Percentiles rank a stretch among this genome's conserved stretches.
Conservation (phyloP, 2,888 invertebrate species). For the Nephrocerus scutellatus region DNA sequence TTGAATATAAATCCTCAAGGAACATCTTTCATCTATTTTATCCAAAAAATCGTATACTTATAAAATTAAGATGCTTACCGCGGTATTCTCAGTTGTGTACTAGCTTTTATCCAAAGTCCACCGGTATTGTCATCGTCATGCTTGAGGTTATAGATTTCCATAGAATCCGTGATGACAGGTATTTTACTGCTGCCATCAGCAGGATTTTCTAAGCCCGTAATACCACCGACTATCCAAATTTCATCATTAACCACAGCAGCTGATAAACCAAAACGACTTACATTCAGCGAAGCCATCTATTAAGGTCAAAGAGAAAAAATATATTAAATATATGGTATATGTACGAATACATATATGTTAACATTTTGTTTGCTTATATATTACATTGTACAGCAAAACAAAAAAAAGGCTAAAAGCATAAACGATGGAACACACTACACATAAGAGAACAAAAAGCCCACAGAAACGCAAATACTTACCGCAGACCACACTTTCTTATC, state of each 20-base stretch:
- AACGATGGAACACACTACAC: no score
- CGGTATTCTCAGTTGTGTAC: slow-evolving; percentile 22
- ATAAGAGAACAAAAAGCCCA: no score
- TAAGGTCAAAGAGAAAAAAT: background rate
- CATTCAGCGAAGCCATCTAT: slow-evolving; percentile 29
- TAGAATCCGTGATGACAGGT: slow-evolving; percentile 28
- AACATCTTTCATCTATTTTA: no score
- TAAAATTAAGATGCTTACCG: slow-evolving; percentile 18
- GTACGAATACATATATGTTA: background rate
- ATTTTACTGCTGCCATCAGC: no score
- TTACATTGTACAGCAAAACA: background rate
- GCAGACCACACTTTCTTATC: slow-evolving; percentile 27
- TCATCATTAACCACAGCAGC: slow-evolving; percentile 33
- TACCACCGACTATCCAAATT: slow-evolving; percentile 69
- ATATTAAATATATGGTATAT: background rate
- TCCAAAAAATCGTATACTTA: slow-evolving; percentile 11
- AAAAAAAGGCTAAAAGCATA: background rate
- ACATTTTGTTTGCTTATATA: background rate
- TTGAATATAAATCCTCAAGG: no score
- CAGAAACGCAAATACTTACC: no score
- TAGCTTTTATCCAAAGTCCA: slow-evolving; percentile 22
- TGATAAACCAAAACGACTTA: slow-evolving; percentile 31
- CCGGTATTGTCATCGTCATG: slow-evolving; percentile 8
- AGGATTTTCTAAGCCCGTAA: no score
- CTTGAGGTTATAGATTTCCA: slow-evolving; percentile 27